Conservation (phyloP, 2,797 vertebrate species). For the Halcyon chelicuti region DNA sequence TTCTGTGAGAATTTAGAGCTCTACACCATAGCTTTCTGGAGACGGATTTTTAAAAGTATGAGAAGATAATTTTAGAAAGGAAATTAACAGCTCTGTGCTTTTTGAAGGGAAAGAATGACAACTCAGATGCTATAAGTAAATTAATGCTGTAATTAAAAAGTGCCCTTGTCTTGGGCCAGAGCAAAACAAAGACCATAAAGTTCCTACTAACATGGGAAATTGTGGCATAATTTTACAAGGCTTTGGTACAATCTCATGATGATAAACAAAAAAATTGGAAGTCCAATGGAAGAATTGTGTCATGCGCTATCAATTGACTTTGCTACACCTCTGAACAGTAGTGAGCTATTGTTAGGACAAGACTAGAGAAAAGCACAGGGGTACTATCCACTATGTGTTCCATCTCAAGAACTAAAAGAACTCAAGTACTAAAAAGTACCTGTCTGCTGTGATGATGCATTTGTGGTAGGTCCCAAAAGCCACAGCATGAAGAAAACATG, state of each 20-base stretch:
- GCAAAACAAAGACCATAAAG: neutral
- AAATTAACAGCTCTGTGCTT: neutral
- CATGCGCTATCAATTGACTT: neutral
- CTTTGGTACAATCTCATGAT: neutral
- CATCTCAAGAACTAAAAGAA: neutral
- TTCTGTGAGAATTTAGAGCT: neutral
- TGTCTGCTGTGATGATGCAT: neutral
- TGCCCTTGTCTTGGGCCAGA: neutral
- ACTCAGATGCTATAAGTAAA: neutral
- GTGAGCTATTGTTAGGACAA: neutral
- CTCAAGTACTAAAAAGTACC: neutral
- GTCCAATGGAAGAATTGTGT: neutral
- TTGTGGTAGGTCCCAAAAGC: neutral
- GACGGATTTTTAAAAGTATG: neutral
- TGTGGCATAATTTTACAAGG: neutral
- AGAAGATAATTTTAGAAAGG: neutral
- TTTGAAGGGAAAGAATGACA: neutral
- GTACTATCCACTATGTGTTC: neutral
- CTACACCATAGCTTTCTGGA: neutral
- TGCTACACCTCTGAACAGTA: neutral
- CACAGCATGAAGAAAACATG: neutral
- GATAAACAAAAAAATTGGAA: neutral
- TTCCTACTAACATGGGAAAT: neutral
- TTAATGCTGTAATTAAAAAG: neutral
- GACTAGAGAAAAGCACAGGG: neutral